Evolutionary conservation across 2,888 invertebrate genomes (phyloP).

Genomic region (Oscheius sp.): DNA sequence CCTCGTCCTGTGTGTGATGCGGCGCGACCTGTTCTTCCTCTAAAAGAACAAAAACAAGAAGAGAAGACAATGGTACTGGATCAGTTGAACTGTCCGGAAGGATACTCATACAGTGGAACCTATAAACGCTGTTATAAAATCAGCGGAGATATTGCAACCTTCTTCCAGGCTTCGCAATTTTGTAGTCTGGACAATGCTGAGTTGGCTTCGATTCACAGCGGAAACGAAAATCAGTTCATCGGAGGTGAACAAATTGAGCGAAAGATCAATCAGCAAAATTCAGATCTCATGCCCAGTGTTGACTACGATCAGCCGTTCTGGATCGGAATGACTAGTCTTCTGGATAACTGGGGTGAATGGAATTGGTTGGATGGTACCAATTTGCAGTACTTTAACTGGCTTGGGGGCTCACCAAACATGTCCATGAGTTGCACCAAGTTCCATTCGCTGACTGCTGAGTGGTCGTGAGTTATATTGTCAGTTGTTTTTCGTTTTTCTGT

Average conservation of each 20-base stretch:
- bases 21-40: neutral
- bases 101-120: too few relatives aligned
- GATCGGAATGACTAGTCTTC: conserved; percentile 5
- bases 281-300: neutral
- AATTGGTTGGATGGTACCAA: neutral
- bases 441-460: neutral
- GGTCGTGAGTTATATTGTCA: neutral
- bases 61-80: too few relatives aligned
- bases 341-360: conserved; percentile 6
- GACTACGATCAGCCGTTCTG: conserved; percentile 4
- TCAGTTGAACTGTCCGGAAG: too few relatives aligned
- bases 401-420: neutral
- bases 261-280: neutral
- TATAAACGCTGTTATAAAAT: conserved; percentile 7
- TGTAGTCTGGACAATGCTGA: conserved; percentile 10
- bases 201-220: conserved; percentile 5
- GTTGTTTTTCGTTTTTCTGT: too few relatives aligned
- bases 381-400: neutral
- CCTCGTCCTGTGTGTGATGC: conserved; percentile 4
- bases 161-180: neutral
- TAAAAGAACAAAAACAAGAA: too few relatives aligned
- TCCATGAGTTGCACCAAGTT: neutral
- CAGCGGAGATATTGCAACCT: neutral
- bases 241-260: neutral
- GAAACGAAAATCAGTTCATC: neutral